A percentile compares a stretch with the other conserved stretches of the same genome.
These are phyloP conservation scores for Camelus dromedarius DNA, from an alignment of 2,113 vertebrate genomes.

Conservation along the genomic window DNA sequence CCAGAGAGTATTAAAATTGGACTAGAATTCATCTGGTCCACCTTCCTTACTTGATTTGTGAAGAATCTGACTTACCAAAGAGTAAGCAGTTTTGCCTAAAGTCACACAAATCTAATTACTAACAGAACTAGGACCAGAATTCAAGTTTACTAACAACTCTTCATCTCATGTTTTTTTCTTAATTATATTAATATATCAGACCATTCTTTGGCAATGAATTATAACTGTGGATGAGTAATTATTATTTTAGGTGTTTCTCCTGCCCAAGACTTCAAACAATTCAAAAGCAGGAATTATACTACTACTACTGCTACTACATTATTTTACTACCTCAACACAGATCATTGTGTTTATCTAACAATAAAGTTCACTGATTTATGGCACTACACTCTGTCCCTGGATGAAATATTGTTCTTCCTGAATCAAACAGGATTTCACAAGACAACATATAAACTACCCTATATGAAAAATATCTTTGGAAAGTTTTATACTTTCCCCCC, in stretches of 20 bases:
- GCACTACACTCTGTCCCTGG: background rate
- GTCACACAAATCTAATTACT: constrained; percentile 1
- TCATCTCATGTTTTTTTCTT: background rate
- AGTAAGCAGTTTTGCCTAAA: background rate
- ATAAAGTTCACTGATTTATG: background rate
- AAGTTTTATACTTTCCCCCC: constrained; percentile 15
- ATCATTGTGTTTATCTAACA: background rate
- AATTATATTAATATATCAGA: background rate
- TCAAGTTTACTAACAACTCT: constrained; percentile 25
- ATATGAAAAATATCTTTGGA: constrained; percentile 39
- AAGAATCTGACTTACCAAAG: background rate
- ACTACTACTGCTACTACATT: background rate
- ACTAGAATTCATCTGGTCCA: background rate
- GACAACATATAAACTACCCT: background rate
- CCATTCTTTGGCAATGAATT: background rate
- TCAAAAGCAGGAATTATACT: constrained; percentile 16
- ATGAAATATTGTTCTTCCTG: constrained; percentile 32
- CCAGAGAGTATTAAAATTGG: background rate
- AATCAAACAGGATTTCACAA: constrained; percentile 40
- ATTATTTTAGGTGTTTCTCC: background rate
- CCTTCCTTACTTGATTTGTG: background rate
- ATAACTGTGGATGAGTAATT: constrained; percentile 33
- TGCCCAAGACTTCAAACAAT: constrained; percentile 6
- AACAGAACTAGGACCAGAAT: constrained; percentile 13
- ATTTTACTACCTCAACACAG: background rate